A percentile compares a stretch with the other conserved stretches of the same genome.
phyloP scores from a whole-genome alignment of 1,140 invertebrate species.

The Contarinia nasturtii region DNA sequence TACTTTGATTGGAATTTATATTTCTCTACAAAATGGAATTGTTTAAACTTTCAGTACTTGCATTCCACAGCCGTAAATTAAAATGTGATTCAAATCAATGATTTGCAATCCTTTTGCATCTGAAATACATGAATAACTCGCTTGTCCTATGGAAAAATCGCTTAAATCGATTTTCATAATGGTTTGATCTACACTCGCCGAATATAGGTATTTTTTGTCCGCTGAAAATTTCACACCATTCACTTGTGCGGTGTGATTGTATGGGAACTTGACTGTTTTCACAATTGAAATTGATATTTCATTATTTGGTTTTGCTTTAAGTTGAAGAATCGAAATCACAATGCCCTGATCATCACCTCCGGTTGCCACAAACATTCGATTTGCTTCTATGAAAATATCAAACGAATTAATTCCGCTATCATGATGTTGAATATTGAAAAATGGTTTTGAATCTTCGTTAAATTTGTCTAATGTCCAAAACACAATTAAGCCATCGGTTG shows the following conservation, averaged over 20 bases:
- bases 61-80: constrained; percentile 8
- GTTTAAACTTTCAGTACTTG: constrained; percentile 1
- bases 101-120: constrained; percentile 7
- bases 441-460: constrained; percentile 1
- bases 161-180: constrained; percentile 5
- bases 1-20: too few species aligned
- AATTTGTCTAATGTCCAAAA: constrained; percentile 7
- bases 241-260: constrained; percentile 7
- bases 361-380: constrained; percentile 11
- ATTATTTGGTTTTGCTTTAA: neutral
- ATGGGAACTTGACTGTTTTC: neutral
- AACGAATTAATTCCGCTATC: constrained; percentile 15
- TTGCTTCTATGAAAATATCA: constrained; percentile 4
- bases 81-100: neutral
- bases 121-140: constrained; percentile 4
- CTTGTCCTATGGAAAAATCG: neutral
- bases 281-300: neutral
- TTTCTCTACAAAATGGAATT: too few species aligned
- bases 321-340: constrained; percentile 6
- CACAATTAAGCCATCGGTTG: constrained; percentile 14
- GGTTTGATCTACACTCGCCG: constrained; percentile 7
- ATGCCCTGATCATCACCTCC: constrained; percentile 19
- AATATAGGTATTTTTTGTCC: constrained; percentile 1
- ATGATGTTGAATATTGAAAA: constrained; percentile 11
- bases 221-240: constrained; percentile 4